Percentiles rank a stretch among this genome's conserved stretches.
Conservation (phyloP, 2,113 vertebrate genomes). For the Myrmophylax atrothorax region DNA sequence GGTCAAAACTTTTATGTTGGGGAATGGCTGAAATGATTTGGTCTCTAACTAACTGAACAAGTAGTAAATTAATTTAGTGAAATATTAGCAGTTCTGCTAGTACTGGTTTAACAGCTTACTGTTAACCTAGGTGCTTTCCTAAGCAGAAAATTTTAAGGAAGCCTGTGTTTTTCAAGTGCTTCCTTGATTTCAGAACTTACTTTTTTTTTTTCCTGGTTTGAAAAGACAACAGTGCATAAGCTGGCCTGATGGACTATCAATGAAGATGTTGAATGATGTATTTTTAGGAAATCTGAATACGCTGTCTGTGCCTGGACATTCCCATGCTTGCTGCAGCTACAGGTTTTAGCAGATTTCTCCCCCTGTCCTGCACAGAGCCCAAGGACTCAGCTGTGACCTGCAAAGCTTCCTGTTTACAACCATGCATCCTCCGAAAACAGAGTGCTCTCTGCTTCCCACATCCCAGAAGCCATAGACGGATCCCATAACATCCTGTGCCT, state of each 20-base stretch:
- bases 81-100: not conserved
- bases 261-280: not conserved
- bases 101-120: not conserved
- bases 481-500: constrained; percentile 75
- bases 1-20: not conserved
- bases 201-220: not conserved
- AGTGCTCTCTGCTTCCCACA: constrained; percentile 71
- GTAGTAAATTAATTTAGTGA: constrained; percentile 5
- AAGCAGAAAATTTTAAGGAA: not conserved
- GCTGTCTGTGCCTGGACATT: not conserved
- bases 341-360: not conserved
- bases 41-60: constrained; percentile 7
- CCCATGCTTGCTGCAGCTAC: not conserved
- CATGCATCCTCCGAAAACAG: constrained; percentile 48
- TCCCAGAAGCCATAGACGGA: constrained; percentile 53
- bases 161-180: not conserved
- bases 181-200: not conserved
- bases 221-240: not conserved
- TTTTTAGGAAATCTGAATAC: not conserved
- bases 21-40: not conserved
- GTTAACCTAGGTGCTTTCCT: not conserved
- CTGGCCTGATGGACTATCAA: not conserved
- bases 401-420: constrained; percentile 82
- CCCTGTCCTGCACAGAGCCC: not conserved
- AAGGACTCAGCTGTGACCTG: constrained; percentile 34